These are phyloP conservation scores for Aquatica leii DNA, from an alignment of 2,888 invertebrate species.

Conservation along the genomic window DNA sequence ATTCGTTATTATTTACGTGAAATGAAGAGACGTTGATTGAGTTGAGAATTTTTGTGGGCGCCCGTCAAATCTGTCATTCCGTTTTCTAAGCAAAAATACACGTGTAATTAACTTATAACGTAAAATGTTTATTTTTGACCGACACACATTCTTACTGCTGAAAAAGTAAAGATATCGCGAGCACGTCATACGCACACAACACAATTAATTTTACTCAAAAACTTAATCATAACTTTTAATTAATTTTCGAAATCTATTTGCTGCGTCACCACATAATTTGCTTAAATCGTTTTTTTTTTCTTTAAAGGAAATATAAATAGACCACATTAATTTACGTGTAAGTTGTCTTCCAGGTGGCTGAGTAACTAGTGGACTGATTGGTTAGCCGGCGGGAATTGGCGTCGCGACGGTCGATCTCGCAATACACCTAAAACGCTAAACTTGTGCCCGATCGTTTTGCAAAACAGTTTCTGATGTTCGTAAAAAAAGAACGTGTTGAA, in stretches of 20 bases:
- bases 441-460: constrained; percentile 21
- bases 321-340: constrained; percentile 15
- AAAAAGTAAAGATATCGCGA: constrained; percentile 16
- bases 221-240: constrained; percentile 28
- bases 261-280: constrained; percentile 1
- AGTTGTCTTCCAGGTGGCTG: constrained; percentile 49
- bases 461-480: constrained; percentile 16
- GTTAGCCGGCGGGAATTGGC: constrained; percentile 45
- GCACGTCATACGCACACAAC: constrained; percentile 11
- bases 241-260: constrained; percentile 16
- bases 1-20: not conserved
- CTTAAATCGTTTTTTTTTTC: too few relatives aligned
- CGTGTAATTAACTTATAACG: constrained; percentile 20
- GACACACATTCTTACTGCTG: constrained; percentile 19
- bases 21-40: constrained; percentile 8
- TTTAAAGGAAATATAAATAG: not conserved
- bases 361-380: constrained; percentile 50
- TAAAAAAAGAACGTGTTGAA: constrained; percentile 27
- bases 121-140: constrained; percentile 28
- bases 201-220: constrained; percentile 11
- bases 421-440: constrained; percentile 28
- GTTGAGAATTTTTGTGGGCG: constrained; percentile 3
- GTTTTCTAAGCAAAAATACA: constrained; percentile 22
- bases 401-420: constrained; percentile 51
- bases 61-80: constrained; percentile 19